Conservation (phyloP, 2,113 vertebrate species). For the Serilophus lunatus region DNA sequence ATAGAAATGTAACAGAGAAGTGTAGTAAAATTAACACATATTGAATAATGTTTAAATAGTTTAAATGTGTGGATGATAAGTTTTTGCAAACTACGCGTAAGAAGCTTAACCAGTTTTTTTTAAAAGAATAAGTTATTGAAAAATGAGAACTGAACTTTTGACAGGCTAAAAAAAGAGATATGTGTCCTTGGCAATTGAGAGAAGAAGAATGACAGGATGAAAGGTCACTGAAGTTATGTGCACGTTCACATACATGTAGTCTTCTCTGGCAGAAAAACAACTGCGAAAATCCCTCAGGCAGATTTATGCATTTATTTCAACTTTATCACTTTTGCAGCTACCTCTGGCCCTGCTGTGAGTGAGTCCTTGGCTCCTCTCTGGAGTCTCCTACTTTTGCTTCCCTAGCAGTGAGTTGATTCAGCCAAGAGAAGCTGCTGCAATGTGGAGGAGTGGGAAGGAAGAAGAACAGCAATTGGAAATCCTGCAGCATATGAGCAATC, state of each 20-base stretch:
- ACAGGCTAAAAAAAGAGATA: neutral
- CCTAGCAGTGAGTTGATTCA: neutral
- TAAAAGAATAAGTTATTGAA: neutral
- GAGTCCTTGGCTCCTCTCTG: neutral
- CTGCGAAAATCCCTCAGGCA: neutral
- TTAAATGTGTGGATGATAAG: neutral
- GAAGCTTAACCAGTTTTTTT: neutral
- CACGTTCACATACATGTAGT: fast-evolving
- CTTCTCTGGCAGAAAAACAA: neutral
- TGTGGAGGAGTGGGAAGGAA: neutral
- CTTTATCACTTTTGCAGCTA: neutral
- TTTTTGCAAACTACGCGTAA: neutral
- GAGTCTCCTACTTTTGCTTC: neutral
- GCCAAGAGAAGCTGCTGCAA: neutral
- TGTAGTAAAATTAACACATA: neutral
- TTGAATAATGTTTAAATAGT: neutral
- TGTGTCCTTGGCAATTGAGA: neutral
- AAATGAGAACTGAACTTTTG: neutral
- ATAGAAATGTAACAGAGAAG: neutral
- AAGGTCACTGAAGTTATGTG: neutral
- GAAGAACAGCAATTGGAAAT: neutral
- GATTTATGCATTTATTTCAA: neutral
- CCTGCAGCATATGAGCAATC: slow-evolving; percentile 48
- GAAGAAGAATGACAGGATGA: neutral
- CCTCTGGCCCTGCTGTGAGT: neutral